These are phyloP conservation scores for Aldrovandia affinis DNA, from an alignment of 2,797 vertebrate species.

Conservation along the genomic window DNA sequence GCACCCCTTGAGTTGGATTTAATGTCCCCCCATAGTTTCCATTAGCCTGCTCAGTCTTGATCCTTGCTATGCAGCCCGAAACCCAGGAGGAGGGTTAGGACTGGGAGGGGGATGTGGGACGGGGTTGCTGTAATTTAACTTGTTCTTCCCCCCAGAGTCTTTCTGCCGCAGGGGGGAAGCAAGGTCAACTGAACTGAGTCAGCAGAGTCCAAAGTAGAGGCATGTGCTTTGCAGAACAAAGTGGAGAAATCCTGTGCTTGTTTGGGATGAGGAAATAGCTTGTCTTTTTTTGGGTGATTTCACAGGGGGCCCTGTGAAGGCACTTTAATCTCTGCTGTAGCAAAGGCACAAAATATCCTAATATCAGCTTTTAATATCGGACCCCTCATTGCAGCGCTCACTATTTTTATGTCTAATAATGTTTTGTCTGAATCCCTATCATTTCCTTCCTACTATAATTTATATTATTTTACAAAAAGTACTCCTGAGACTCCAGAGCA, in stretches of 20 bases:
- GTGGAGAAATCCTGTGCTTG: constrained; percentile 40
- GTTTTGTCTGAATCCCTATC: constrained; percentile 21
- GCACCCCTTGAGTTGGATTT: constrained; percentile 1
- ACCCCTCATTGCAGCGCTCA: not conserved
- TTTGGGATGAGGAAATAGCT: constrained; percentile 42
- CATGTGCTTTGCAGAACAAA: constrained; percentile 22
- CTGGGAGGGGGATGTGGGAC: constrained; percentile 32
- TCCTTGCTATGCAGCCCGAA: constrained; percentile 33
- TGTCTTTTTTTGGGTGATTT: constrained; percentile 44
- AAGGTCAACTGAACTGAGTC: constrained; percentile 47
- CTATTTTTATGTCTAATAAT: constrained; percentile 34
- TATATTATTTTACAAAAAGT: not conserved
- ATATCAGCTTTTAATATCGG: too few species aligned
- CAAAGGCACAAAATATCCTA: constrained; percentile 29
- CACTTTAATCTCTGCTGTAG: constrained; percentile 35
- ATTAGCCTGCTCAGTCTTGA: constrained; percentile 33
- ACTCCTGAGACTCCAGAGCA: not conserved
- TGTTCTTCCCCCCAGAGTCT: constrained; percentile 35
- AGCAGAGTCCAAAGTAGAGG: constrained; percentile 42
- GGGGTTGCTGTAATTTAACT: constrained; percentile 41
- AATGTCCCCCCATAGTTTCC: constrained; percentile 19
- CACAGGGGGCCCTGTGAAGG: constrained; percentile 36
- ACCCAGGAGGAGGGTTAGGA: constrained; percentile 10
- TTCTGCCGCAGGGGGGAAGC: constrained; percentile 32
- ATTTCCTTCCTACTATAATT: constrained; percentile 8